phyloP scores from a whole-genome alignment of 2,797 vertebrate species.

The Lates japonicus region DNA sequence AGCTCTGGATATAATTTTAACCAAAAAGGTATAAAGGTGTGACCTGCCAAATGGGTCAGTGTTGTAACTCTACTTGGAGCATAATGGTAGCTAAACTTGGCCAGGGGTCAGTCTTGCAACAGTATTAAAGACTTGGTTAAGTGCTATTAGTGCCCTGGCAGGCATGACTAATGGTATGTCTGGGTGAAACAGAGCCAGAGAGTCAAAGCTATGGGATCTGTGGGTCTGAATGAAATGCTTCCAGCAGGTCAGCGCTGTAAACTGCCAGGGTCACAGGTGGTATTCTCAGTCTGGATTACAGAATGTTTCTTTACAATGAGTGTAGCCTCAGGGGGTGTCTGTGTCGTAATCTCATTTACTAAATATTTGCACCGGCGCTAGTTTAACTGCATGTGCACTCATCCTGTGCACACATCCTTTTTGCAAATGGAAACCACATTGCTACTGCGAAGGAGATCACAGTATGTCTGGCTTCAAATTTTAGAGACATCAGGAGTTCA shows the following conservation, averaged over 20 bases:
- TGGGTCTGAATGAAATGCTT: slow-evolving; percentile 52
- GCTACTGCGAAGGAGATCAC: neutral
- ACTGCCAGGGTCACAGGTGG: slow-evolving; percentile 26
- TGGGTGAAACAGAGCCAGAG: slow-evolving; percentile 41
- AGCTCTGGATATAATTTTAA: slow-evolving; percentile 33
- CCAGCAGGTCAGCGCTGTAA: slow-evolving; percentile 38
- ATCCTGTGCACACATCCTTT: slow-evolving; percentile 8
- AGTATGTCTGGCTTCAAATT: neutral
- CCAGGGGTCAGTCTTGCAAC: slow-evolving; percentile 33
- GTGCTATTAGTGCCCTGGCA: slow-evolving; percentile 47
- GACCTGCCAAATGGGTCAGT: slow-evolving; percentile 32
- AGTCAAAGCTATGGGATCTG: slow-evolving; percentile 23
- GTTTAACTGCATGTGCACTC: slow-evolving; percentile 15
- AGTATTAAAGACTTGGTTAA: slow-evolving; percentile 48
- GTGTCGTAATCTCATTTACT: slow-evolving; percentile 5
- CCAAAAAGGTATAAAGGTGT: slow-evolving; percentile 21
- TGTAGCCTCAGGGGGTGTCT: neutral
- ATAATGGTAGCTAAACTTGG: slow-evolving; percentile 38
- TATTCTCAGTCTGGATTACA: slow-evolving; percentile 19
- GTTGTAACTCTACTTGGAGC: slow-evolving; percentile 44
- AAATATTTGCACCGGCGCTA: neutral
- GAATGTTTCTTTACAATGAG: neutral
- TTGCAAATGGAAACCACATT: neutral
- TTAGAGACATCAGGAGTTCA: slow-evolving; percentile 5
- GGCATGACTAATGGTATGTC: slow-evolving; percentile 43